Evolutionary conservation across 2,888 invertebrate species (phyloP).

Genomic region (Endomychus coccineus): DNA sequence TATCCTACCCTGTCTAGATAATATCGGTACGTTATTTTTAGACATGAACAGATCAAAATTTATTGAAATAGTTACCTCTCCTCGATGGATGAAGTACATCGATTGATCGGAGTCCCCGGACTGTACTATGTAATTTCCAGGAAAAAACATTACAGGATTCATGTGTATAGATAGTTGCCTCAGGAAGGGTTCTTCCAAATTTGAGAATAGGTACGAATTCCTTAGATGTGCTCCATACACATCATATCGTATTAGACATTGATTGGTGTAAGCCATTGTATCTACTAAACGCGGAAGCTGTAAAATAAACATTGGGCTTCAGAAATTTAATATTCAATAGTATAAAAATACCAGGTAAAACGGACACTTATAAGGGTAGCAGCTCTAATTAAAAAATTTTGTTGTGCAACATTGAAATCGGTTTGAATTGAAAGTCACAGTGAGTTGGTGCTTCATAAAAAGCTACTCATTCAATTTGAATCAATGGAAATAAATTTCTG

Average conservation of each 20-base stretch:
- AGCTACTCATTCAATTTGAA: no score
- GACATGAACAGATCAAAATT: no score
- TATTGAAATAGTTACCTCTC: no score
- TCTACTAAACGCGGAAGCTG: constrained; percentile 42
- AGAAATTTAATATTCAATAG: constrained; percentile 11
- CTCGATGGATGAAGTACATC: constrained; percentile 52
- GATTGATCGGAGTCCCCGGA: constrained; percentile 50
- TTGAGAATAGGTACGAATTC: constrained; percentile 48
- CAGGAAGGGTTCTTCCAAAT: constrained; percentile 46
- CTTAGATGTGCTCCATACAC: constrained; percentile 48
- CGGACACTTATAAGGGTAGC: no score
- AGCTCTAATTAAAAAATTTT: no score
- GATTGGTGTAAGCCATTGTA: constrained; percentile 45
- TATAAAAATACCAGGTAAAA: constrained; percentile 9
- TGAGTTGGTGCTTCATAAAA: no score
- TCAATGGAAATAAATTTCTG: no score
- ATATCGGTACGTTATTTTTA: no score
- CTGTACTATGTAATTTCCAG: constrained; percentile 51
- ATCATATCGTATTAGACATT: constrained; percentile 47
- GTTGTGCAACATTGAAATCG: no score
- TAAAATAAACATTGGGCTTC: no score
- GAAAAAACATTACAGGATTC: constrained; percentile 48
- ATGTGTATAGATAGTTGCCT: constrained; percentile 48
- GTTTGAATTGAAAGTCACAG: no score
- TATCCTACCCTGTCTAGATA: no score